Evolutionary conservation across 2,888 invertebrate genomes (phyloP), one percentile per base, ranked within the genome.

Genomic region (Chironomus riparius): DNA sequence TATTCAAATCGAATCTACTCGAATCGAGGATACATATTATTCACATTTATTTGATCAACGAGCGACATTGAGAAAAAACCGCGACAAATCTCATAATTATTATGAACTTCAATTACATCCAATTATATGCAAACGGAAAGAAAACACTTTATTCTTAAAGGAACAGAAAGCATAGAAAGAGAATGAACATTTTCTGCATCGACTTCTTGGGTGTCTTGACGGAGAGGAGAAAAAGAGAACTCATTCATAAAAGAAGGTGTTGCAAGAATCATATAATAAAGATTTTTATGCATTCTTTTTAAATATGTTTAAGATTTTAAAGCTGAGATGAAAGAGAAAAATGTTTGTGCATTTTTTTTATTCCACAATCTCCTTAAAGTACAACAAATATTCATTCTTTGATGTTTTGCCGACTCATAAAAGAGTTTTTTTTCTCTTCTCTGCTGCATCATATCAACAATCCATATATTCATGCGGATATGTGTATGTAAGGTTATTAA

Each of bases 171-270:
- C 28, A 28, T 28, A 28, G 28, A 56, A 56, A 15, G 56, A 56
- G 56, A 56, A 56, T 56, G 13, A 56, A 18, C 1, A 1, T 2
- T 10, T 38, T 38, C 38, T 38, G 38, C 7, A 38, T 38, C 38
- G 10, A 38, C 65, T 6, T 22, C 65, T 65, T 65, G 65, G 65
- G 65, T 65, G 65, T 65, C 65, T 65, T 65, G 22, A n/a, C n/a
- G n/a, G n/a, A n/a, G n/a, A n/a, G 24, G n/a, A 22, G 21, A 7
- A 18, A 5, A 18, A 65, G 21, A 65, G 65, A 21, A 65, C n/a
- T 24, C 65, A 24, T 65, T 65, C 56, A 56, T 65, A 65, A 65
- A 65, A 65, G 65, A 13, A 65, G 65, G 65, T 65, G 65, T 65
- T 65, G 65, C 65, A 21, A 65, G 65, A 65, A 65, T 65, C 21